A percentile compares a stretch with the other conserved stretches of the same genome.
These are phyloP conservation scores for Varecia variegata DNA, from an alignment of 2,797 vertebrate species.

Conservation along the genomic window DNA sequence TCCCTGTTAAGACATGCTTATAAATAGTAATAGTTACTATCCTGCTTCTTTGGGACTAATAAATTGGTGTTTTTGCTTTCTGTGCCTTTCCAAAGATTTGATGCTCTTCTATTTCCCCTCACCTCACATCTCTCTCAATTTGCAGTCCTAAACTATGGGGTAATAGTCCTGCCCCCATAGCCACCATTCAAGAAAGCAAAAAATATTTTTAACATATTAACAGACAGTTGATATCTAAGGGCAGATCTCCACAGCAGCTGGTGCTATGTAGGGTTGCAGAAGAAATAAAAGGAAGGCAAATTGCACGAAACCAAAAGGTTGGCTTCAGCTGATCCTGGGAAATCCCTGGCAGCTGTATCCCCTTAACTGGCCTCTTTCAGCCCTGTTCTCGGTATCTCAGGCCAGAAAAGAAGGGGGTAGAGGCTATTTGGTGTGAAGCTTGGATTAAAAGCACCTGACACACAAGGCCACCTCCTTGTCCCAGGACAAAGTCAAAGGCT, in stretches of 20 bases:
- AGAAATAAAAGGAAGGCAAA: conserved; percentile 14
- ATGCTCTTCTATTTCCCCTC: neutral
- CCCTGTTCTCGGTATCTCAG: neutral
- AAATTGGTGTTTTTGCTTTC: neutral
- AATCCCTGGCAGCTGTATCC: neutral
- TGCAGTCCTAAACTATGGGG: neutral
- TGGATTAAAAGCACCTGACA: neutral
- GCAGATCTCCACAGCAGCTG: neutral
- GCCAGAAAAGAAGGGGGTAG: neutral
- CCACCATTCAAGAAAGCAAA: neutral
- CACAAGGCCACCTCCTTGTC: neutral
- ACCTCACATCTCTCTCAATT: neutral
- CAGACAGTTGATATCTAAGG: neutral
- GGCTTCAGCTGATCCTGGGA: neutral
- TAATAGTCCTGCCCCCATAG: neutral
- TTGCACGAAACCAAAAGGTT: neutral
- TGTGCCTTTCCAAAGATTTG: neutral
- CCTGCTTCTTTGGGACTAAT: neutral
- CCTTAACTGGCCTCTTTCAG: neutral
- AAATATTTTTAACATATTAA: neutral
- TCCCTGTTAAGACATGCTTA: neutral
- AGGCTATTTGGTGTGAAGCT: neutral
- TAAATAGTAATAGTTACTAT: neutral
- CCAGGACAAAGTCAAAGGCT: neutral
- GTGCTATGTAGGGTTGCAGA: neutral